Percentiles rank a stretch among this genome's conserved stretches.
Evolutionary conservation across 2,797 vertebrate genomes (phyloP).

Genomic region (Geotrypetes seraphini): DNA sequence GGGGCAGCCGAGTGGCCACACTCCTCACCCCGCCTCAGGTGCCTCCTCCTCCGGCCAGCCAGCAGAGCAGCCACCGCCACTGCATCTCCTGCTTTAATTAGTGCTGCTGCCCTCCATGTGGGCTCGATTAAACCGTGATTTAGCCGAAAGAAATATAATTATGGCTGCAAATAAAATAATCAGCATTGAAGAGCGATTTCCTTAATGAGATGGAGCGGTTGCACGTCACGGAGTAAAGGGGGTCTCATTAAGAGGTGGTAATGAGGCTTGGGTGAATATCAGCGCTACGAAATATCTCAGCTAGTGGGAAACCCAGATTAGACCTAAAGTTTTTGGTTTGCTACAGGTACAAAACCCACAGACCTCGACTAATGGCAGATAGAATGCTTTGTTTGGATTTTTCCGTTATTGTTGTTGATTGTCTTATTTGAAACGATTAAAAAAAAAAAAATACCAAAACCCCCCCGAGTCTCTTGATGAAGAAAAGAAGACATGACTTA

Average conservation of each 20-base stretch:
- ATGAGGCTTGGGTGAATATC: constrained; percentile 82
- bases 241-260: constrained; percentile 89
- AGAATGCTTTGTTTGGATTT: too few species aligned
- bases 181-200: constrained; percentile 98
- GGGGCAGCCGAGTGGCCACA: background rate
- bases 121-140: constrained; percentile 98
- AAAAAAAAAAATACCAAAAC: too few species aligned
- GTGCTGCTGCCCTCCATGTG: constrained; percentile 82
- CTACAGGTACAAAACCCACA: constrained; percentile 4
- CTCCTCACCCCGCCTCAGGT: constrained; percentile 35
- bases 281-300: constrained; percentile 41
- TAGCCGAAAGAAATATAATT: constrained; percentile 99
- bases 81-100: constrained; percentile 88
- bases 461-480: too few species aligned
- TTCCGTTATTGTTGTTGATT: too few species aligned
- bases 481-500: too few species aligned
- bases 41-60: constrained; percentile 48
- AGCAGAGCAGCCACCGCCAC: constrained; percentile 52
- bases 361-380: background rate
- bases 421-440: too few species aligned
- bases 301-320: constrained; percentile 3
- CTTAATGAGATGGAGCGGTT: constrained; percentile 95
- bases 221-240: constrained; percentile 92
- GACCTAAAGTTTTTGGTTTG: background rate
- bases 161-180: constrained; percentile 99